These are phyloP conservation scores for Brachypalpus laphriformis DNA, from an alignment of 2,888 invertebrate genomes.

Conservation along the genomic window DNA sequence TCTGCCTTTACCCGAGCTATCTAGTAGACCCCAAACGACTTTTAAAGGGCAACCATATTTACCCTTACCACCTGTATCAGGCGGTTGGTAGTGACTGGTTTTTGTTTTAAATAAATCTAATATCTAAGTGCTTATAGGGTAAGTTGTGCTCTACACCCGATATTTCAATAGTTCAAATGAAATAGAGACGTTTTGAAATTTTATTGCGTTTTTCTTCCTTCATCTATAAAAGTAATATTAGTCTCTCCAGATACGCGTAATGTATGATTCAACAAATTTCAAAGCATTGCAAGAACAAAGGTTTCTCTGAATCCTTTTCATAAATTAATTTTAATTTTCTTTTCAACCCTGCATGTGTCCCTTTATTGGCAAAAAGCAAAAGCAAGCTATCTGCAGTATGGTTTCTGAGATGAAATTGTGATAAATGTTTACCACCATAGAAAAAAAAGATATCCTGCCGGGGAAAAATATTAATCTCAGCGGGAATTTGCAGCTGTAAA, in stretches of 20 bases:
- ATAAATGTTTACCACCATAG: conserved; percentile 29
- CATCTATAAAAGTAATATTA: background rate
- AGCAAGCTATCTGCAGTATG: background rate
- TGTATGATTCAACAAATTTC: background rate
- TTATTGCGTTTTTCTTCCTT: background rate
- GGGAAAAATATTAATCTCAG: conserved; percentile 38
- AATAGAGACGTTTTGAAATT: background rate
- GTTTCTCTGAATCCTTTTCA: background rate
- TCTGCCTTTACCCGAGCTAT: too few species aligned
- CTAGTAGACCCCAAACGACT: background rate
- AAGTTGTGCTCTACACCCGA: background rate
- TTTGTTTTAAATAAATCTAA: background rate
- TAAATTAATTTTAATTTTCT: background rate
- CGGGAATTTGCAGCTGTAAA: conserved; percentile 34
- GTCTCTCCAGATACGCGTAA: background rate
- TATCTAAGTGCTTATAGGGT: background rate
- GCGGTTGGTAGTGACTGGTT: conserved; percentile 12
- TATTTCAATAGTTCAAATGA: background rate
- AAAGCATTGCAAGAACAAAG: background rate
- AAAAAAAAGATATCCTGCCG: conserved; percentile 37
- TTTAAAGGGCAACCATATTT: conserved; percentile 38
- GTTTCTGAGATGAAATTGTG: conserved; percentile 22
- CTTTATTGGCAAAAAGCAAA: conserved; percentile 2
- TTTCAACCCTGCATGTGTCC: conserved; percentile 42
- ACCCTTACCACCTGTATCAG: conserved; percentile 38